Base-by-base conservation (phyloP, 2,888 invertebrate genomes). In the Drosophila pseudotalamancana region DNA sequence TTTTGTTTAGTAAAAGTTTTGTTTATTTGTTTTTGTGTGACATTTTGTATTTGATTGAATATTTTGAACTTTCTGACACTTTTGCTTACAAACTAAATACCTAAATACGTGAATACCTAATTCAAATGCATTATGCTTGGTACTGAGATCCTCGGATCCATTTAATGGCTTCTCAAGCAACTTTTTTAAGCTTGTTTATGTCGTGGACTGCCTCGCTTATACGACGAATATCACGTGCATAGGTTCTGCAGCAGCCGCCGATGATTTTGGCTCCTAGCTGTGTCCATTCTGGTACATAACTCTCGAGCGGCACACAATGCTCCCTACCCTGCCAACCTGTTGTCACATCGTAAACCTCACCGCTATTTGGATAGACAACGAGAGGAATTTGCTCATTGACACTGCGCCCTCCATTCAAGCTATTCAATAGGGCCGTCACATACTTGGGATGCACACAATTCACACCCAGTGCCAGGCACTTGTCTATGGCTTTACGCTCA, bases 331-430 rank as follows among this genome's bases (percentile, higher is more conserved):
- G 94, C 96, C 96, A 95, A 43, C 91, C 92, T 6, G 71, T 82
- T 23, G 70, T 62, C 8, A 89, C 88, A 60, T 89, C 86, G 43
- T 90, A 90, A 0, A 89, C 75, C 62, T 91, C 92, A 0, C 98
- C 98, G 84, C 97, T 97, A 90, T 98, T 98, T 3, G 98, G 98
- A 92, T 98, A 98, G 21, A 96, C 97, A 57, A 98, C 94, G 54
- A 98, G 92, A 2, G 97, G 96, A 61, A 97, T 93, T 48, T 75
- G 87, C 6, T 92, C 90, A 75, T 76, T 90, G 3, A 90, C 83
- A 34, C 89, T 89, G 34, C 92, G 89, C 23, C 91, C 91, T 11
- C 91, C 92, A 76, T 94, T 94, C 71, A 94, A 90, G 37, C 92
- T 92, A 72, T 92, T 91, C 37, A 96, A 91, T 42, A 97, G 91